Evolutionary conservation across 2,113 vertebrate genomes (phyloP).

Genomic region (Phyllostomus discolor): DNA sequence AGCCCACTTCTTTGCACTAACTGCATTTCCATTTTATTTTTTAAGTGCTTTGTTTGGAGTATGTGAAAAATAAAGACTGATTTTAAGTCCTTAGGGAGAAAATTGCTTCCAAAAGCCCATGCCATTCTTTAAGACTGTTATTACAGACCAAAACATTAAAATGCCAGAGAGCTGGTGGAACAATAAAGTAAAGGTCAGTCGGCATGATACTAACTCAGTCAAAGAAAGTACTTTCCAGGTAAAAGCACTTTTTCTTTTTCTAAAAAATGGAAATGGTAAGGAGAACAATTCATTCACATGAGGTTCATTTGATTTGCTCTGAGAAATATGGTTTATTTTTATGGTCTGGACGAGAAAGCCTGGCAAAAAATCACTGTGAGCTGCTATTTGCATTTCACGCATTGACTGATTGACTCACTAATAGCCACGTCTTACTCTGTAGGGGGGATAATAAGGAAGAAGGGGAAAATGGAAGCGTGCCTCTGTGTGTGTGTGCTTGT

Average conservation of each 20-base stretch:
- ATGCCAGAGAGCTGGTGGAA: background rate
- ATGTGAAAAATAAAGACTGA: conserved; percentile 38
- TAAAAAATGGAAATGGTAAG: conserved; percentile 32
- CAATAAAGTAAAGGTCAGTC: conserved; percentile 59
- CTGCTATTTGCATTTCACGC: conserved; percentile 46
- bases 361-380: background rate
- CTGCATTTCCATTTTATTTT: background rate
- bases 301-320: conserved; percentile 39
- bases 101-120: conserved; percentile 25
- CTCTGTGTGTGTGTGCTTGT: background rate
- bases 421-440: conserved; percentile 16
- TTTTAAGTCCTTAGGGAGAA: conserved; percentile 59
- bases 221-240: conserved; percentile 47
- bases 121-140: conserved; percentile 54
- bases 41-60: conserved; percentile 56
- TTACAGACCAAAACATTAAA: conserved; percentile 41
- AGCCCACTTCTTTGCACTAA: background rate
- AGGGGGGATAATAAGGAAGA: background rate
- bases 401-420: conserved; percentile 32
- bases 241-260: conserved; percentile 31
- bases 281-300: conserved; percentile 56
- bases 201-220: conserved; percentile 45
- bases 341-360: background rate
- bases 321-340: conserved; percentile 46
- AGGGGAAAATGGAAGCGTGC: background rate